Conservation (phyloP, 2,113 vertebrate genomes). For the Saguinus midas region DNA sequence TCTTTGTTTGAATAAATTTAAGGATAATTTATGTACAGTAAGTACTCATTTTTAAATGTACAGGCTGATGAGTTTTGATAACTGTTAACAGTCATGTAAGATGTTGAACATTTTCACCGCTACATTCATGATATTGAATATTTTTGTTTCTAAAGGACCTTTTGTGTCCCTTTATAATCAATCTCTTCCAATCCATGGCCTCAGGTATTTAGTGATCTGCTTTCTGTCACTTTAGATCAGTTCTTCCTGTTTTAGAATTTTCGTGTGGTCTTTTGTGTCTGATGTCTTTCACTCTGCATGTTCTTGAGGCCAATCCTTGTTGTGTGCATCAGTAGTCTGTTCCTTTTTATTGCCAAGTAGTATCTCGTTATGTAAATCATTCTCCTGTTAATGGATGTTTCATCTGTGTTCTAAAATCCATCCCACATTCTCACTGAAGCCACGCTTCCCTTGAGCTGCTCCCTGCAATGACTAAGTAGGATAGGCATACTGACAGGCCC, state of each 20-base stretch:
- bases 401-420: background rate
- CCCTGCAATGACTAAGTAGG: background rate
- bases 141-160: conserved; percentile 13
- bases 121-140: background rate
- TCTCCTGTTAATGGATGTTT: background rate
- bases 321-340: background rate
- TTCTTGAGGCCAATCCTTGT: background rate
- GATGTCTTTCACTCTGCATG: background rate
- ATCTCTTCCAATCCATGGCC: background rate
- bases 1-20: background rate
- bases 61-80: background rate
- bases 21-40: background rate
- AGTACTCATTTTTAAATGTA: background rate
- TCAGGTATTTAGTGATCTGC: background rate
- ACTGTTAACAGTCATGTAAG: background rate
- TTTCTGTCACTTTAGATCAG: background rate
- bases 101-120: background rate
- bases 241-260: background rate
- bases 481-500: background rate
- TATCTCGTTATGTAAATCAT: background rate
- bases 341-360: background rate
- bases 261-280: background rate
- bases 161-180: background rate
- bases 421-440: background rate
- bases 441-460: background rate